Evolutionary conservation across 2,888 invertebrate genomes (phyloP).

Genomic region (Scaeva pyrastri): DNA sequence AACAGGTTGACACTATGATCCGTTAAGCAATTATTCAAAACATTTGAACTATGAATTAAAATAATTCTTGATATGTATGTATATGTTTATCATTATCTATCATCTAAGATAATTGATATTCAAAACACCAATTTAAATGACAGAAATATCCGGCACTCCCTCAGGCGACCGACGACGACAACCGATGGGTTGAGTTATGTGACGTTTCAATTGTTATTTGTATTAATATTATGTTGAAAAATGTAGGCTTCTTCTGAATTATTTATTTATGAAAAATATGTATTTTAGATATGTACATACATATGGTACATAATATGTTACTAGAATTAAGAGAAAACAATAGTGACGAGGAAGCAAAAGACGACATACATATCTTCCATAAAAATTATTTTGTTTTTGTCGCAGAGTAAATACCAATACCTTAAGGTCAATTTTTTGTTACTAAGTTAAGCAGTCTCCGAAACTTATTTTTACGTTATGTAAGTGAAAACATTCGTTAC

Average conservation of each 20-base stretch:
- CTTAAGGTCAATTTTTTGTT: too few species aligned
- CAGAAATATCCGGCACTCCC: slow-evolving; percentile 68
- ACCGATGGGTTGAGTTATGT: slow-evolving; percentile 1
- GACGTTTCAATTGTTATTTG: slow-evolving; percentile 25
- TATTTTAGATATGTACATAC: too few species aligned
- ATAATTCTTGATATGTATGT: slow-evolving; percentile 34
- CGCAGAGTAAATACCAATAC: too few species aligned
- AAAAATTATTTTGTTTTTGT: too few species aligned
- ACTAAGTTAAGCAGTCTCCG: too few species aligned
- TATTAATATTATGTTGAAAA: slow-evolving; percentile 15
- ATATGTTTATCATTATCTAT: slow-evolving; percentile 26
- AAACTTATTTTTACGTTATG: too few species aligned
- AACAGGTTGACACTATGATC: neutral
- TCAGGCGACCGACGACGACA: slow-evolving; percentile 15
- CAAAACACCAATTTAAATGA: slow-evolving; percentile 52
- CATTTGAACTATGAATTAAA: slow-evolving; percentile 34
- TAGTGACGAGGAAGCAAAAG: too few species aligned
- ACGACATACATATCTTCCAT: too few species aligned
- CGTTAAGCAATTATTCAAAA: slow-evolving; percentile 8
- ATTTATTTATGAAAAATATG: neutral
- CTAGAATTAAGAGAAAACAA: too few species aligned
- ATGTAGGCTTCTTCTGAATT: neutral
- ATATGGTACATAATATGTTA: too few species aligned
- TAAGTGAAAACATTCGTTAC: too few species aligned
- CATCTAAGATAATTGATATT: slow-evolving; percentile 66